Evolutionary conservation across 2,888 invertebrate genomes (phyloP).

Genomic region (Junonia oenone): DNA sequence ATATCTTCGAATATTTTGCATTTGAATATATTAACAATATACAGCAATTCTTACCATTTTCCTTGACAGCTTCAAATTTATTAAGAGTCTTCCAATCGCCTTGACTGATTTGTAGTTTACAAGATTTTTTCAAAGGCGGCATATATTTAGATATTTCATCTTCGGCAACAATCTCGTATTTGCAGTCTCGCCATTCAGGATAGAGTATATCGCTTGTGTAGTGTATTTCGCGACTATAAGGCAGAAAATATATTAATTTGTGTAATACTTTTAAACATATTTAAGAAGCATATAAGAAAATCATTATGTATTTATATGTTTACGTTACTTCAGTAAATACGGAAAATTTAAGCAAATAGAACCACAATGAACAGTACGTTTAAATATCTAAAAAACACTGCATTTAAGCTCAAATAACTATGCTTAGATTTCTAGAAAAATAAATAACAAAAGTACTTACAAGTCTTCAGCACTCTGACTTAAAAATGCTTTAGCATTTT

Average conservation of each 20-base stretch:
- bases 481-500: slow-evolving; percentile 40
- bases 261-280: neutral
- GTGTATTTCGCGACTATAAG: slow-evolving; percentile 48
- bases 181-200: slow-evolving; percentile 48
- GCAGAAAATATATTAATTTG: slow-evolving; percentile 14
- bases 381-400: too few relatives aligned
- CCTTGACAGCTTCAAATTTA: slow-evolving; percentile 36
- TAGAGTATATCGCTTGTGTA: slow-evolving; percentile 54
- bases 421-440: too few relatives aligned
- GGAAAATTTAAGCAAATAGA: too few relatives aligned
- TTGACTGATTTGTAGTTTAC: slow-evolving; percentile 56
- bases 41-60: slow-evolving; percentile 29
- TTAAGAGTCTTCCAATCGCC: slow-evolving; percentile 36
- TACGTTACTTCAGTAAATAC: too few relatives aligned
- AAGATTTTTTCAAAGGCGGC: slow-evolving; percentile 76
- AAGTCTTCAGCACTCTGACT: slow-evolving; percentile 43
- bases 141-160: slow-evolving; percentile 62
- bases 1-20: too few relatives aligned
- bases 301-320: too few relatives aligned
- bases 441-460: slow-evolving; percentile 40
- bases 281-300: neutral
- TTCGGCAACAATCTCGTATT: slow-evolving; percentile 52
- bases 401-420: too few relatives aligned
- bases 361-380: too few relatives aligned
- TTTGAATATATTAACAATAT: slow-evolving; percentile 3